These are phyloP conservation scores for Parascotia fuliginaria DNA, from an alignment of 2,888 invertebrate species.

Conservation along the genomic window DNA sequence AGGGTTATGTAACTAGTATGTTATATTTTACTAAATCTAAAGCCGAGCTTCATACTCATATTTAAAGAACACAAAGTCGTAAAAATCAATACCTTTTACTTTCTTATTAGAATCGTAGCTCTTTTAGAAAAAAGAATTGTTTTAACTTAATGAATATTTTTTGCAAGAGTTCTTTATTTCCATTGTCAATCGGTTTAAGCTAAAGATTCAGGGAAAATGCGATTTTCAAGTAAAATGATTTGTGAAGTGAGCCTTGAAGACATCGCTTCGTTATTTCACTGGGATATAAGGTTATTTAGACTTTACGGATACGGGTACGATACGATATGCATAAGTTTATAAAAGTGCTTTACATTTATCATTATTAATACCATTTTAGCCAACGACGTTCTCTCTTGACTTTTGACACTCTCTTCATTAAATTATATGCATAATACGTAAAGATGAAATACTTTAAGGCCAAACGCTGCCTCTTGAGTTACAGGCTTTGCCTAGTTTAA, in stretches of 20 bases:
- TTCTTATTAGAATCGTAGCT: neutral
- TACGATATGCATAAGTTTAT: neutral
- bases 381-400: too few relatives aligned
- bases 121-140: constrained; percentile 6
- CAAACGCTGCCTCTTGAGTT: too few relatives aligned
- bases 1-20: too few relatives aligned
- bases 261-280: constrained; percentile 14
- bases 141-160: constrained; percentile 10
- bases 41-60: too few relatives aligned
- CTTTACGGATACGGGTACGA: neutral
- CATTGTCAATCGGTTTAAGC: constrained; percentile 10
- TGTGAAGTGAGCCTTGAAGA: constrained; percentile 24
- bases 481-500: too few relatives aligned
- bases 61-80: neutral
- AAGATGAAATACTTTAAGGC: too few relatives aligned
- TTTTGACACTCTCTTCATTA: too few relatives aligned
- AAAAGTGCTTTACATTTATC: too few relatives aligned
- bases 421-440: too few relatives aligned
- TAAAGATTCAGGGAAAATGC: constrained; percentile 20
- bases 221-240: constrained; percentile 29
- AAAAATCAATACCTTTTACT: neutral
- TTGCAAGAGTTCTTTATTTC: constrained; percentile 7
- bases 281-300: constrained; percentile 4
- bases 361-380: too few relatives aligned
- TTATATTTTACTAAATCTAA: too few relatives aligned